A percentile compares a stretch with the other conserved stretches of the same genome.
These are phyloP conservation scores for Ciconia stormi DNA, from an alignment of 2,113 vertebrate species.

Conservation along the genomic window DNA sequence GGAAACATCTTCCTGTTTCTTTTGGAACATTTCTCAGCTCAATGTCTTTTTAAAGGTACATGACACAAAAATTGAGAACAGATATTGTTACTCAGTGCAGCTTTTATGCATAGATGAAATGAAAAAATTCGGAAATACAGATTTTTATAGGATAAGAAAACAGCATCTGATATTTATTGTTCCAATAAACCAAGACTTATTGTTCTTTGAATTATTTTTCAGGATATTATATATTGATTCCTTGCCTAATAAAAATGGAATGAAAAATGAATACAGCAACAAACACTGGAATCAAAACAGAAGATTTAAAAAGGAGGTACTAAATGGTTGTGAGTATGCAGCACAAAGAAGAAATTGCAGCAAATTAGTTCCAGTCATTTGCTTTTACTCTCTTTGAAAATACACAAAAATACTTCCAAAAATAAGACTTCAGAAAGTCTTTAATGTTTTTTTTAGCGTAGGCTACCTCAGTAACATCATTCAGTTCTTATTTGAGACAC, in stretches of 20 bases:
- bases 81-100: neutral
- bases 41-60: neutral
- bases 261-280: neutral
- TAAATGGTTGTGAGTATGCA: neutral
- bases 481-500: neutral
- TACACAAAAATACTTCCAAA: neutral
- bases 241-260: neutral
- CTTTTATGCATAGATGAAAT: neutral
- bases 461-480: neutral
- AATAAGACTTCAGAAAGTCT: neutral
- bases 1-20: neutral
- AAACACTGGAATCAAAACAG: neutral
- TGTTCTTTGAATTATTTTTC: neutral
- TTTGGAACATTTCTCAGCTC: neutral
- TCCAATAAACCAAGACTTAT: neutral
- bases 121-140: neutral
- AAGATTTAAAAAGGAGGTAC: neutral
- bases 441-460: neutral
- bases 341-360: neutral
- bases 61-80: neutral
- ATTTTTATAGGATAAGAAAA: neutral
- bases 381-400: neutral
- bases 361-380: neutral
- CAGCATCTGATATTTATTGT: neutral
- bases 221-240: neutral